Conservation (phyloP, 1,140 invertebrate species). For the Hydropsyche tenuis region DNA sequence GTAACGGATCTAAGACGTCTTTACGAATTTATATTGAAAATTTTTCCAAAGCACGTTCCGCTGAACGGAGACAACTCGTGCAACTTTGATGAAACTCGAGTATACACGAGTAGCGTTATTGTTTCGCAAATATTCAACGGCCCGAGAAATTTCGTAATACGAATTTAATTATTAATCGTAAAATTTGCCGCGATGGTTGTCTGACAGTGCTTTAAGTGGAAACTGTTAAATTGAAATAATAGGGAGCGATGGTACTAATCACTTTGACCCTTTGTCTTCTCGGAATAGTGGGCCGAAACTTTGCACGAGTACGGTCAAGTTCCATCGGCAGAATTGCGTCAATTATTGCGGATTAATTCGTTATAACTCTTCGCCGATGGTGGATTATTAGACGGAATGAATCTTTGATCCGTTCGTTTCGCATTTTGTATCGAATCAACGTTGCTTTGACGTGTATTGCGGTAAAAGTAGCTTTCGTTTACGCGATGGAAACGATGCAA, state of each 20-base stretch:
- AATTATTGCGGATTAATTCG: constrained; percentile 16
- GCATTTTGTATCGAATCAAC: background rate
- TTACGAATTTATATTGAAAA: too few relatives aligned
- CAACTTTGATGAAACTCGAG: constrained; percentile 1
- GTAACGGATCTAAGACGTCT: background rate
- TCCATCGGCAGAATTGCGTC: background rate
- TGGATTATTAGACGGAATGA: background rate
- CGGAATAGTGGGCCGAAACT: background rate
- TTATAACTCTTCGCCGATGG: background rate
- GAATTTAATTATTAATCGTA: background rate
- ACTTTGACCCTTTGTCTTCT: constrained; percentile 15
- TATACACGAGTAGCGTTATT: background rate
- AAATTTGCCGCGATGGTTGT: background rate
- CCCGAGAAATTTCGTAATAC: constrained; percentile 3
- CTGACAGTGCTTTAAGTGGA: background rate
- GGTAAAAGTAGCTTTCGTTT: background rate
- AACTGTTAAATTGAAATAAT: constrained; percentile 17
- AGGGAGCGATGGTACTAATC: constrained; percentile 11
- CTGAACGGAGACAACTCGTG: background rate
- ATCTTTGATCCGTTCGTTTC: background rate
- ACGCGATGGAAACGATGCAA: background rate
- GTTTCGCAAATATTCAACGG: background rate
- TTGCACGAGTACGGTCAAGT: constrained; percentile 5
- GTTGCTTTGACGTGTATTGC: background rate
- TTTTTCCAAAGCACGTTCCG: background rate